Evolutionary conservation across 1,140 invertebrate genomes (phyloP).

Genomic region (Penaeus vannamei): DNA sequence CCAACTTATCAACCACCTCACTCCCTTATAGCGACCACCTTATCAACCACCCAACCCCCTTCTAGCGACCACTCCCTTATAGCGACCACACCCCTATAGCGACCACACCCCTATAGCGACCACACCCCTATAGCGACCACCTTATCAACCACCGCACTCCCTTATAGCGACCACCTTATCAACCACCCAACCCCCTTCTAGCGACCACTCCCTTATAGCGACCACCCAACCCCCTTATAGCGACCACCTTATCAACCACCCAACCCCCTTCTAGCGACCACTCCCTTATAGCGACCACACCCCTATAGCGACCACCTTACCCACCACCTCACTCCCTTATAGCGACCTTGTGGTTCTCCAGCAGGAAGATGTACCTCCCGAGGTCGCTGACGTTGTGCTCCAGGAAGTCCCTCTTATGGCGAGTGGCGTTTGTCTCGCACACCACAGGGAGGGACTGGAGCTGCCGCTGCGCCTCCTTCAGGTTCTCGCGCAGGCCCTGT

Average conservation of each 20-base stretch:
- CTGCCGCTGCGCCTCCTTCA: conserved; percentile 34
- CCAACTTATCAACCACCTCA: no score
- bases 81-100: conserved; percentile 14
- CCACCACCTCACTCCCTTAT: neutral
- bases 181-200: no score
- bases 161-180: neutral
- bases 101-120: conserved; percentile 1
- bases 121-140: no score
- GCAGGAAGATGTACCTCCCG: conserved; percentile 36
- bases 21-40: conserved; percentile 6
- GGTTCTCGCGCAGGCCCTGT: conserved; percentile 35
- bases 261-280: no score
- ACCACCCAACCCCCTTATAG: neutral
- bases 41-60: no score
- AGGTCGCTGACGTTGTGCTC: conserved; percentile 27
- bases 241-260: neutral
- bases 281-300: conserved; percentile 8
- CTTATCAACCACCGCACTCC: neutral
- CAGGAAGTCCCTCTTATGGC: neutral
- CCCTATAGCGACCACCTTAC: no score
- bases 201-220: conserved; percentile 4
- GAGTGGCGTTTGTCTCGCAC: conserved; percentile 38
- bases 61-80: neutral
- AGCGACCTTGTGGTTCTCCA: conserved; percentile 33
- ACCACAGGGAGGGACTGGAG: conserved; percentile 40